Percentiles rank a stretch among this genome's conserved stretches.
Evolutionary conservation across 2,888 invertebrate species (phyloP).

Genomic region (Andrena flavipes): DNA sequence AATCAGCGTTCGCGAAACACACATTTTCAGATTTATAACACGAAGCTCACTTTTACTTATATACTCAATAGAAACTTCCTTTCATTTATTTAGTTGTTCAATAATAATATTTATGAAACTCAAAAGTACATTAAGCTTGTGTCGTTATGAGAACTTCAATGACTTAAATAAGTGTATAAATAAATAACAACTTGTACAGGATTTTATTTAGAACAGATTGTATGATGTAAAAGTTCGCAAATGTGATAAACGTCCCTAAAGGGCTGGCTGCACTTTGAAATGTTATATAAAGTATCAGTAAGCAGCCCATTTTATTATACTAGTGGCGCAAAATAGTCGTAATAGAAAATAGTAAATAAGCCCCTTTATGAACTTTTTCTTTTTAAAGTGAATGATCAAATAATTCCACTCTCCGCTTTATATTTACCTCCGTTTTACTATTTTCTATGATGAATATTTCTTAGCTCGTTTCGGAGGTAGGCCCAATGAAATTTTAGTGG

Average conservation of each 20-base stretch:
- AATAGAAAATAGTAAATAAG: constrained; percentile 56
- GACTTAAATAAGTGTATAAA: constrained; percentile 29
- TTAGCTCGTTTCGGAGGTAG: constrained; percentile 36
- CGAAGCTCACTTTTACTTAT: not conserved
- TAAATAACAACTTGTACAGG: constrained; percentile 29
- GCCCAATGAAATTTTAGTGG: constrained; percentile 40
- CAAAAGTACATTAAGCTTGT: not conserved
- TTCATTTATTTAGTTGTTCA: not conserved
- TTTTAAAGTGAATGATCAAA: not conserved
- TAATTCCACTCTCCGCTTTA: not conserved
- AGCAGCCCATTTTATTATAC: constrained; percentile 28
- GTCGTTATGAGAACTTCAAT: not conserved
- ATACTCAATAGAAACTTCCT: not conserved
- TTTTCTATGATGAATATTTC: constrained; percentile 48
- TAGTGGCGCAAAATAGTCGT: constrained; percentile 44
- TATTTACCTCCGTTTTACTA: constrained; percentile 31
- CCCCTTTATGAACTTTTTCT: not conserved
- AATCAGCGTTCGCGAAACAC: not conserved
- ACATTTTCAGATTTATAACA: not conserved
- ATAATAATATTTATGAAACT: not conserved
- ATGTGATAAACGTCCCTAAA: constrained; percentile 24
- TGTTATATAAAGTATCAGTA: constrained; percentile 11
- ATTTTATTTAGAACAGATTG: constrained; percentile 3
- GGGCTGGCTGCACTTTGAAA: constrained; percentile 21
- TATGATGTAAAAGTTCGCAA: constrained; percentile 11